Evolutionary conservation across 2,113 vertebrate genomes (phyloP).

Genomic region (Urocynchramus pylzowi): DNA sequence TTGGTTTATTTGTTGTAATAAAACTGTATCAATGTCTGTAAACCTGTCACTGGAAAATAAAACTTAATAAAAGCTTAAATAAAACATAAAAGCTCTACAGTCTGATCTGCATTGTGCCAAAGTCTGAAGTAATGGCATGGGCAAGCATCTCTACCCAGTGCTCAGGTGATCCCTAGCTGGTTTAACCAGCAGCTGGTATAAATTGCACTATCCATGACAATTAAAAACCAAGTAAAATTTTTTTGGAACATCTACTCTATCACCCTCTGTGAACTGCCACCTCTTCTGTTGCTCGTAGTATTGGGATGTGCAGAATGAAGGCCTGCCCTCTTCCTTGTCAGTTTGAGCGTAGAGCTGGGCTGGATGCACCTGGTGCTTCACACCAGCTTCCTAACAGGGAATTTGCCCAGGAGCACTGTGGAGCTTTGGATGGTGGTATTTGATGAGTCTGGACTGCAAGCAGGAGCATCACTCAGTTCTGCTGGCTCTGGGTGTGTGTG

Average conservation of each 20-base stretch:
- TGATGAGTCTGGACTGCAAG: background rate
- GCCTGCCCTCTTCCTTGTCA: background rate
- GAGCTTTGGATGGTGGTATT: background rate
- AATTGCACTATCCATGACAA: background rate
- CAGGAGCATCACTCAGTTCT: rapidly evolving
- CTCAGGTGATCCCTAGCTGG: background rate
- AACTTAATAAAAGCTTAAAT: background rate
- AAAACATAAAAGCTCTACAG: background rate
- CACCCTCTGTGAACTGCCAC: background rate
- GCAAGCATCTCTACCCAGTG: background rate
- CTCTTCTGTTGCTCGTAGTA: background rate
- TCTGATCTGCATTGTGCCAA: background rate
- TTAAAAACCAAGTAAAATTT: background rate
- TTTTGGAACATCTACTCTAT: background rate
- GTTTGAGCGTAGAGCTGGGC: background rate
- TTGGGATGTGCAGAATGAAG: background rate
- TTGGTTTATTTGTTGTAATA: background rate
- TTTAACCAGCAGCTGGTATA: background rate
- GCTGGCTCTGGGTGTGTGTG: background rate
- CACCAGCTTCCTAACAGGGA: background rate
- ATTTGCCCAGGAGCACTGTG: background rate
- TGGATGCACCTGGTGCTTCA: background rate
- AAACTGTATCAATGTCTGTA: background rate
- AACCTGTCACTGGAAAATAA: background rate
- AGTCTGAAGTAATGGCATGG: background rate